Conservation (phyloP, 2,888 invertebrate genomes). For the Andricus quercusramuli region DNA sequence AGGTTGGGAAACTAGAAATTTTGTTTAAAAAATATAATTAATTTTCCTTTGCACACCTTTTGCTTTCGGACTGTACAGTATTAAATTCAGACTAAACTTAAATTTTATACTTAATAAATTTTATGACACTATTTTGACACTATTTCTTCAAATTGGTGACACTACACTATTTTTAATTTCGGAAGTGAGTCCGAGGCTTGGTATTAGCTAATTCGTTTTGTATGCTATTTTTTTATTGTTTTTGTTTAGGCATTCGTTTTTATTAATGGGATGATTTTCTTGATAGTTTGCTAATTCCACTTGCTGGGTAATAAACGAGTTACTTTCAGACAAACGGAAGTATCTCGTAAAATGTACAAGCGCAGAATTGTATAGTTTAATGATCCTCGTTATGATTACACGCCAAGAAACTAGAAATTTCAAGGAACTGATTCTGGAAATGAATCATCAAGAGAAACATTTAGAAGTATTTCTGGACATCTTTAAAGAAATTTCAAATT, state of each 20-base stretch:
- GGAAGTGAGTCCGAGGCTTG: too few relatives aligned
- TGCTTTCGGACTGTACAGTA: too few relatives aligned
- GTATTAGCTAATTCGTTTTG: background rate
- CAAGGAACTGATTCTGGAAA: background rate
- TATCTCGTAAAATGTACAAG: conserved; percentile 25
- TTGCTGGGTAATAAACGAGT: conserved; percentile 19
- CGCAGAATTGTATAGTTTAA: conserved; percentile 6
- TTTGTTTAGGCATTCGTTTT: background rate
- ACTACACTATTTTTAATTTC: too few relatives aligned
- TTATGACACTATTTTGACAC: too few relatives aligned
- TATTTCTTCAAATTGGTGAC: too few relatives aligned
- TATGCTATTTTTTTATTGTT: background rate
- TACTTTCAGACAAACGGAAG: conserved; percentile 33
- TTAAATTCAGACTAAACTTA: too few relatives aligned
- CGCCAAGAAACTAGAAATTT: background rate
- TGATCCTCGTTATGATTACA: conserved; percentile 20
- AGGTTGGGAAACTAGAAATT: too few relatives aligned
- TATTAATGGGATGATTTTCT: conserved; percentile 22
- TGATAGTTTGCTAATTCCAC: conserved; percentile 16
- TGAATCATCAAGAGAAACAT: background rate
- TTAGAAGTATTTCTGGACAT: background rate
- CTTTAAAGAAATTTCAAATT: background rate
- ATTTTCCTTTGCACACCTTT: too few relatives aligned
- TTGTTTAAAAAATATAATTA: too few relatives aligned
- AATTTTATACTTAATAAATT: too few relatives aligned